phyloP scores from a whole-genome alignment of 92 coral and sea anemone species.

The Pocillopora grandis region DNA sequence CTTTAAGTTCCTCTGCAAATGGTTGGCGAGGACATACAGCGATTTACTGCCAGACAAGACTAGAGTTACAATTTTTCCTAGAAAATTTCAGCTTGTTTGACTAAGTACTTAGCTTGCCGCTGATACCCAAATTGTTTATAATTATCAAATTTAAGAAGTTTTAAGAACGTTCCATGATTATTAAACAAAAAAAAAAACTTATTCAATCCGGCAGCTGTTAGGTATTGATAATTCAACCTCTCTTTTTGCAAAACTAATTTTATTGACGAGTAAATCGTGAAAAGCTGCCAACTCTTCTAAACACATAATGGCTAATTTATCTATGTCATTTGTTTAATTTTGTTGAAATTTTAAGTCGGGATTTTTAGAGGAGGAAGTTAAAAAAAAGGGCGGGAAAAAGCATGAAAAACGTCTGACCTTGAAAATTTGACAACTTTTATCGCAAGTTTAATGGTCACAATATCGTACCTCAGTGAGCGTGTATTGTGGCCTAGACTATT shows the following conservation, averaged over 20 bases:
- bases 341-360: not conserved
- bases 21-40: conserved; percentile 13
- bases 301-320: not conserved
- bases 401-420: not conserved
- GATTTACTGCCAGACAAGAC: not conserved
- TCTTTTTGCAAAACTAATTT: conserved; percentile 38
- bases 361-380: not conserved
- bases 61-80: not conserved
- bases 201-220: conserved; percentile 31
- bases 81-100: too few species aligned
- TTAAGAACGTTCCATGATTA: conserved; percentile 24
- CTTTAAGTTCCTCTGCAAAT: conserved; percentile 15
- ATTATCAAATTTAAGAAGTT: conserved; percentile 32
- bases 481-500: conserved; percentile 16
- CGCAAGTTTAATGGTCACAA: conserved; percentile 11
- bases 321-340: not conserved
- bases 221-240: conserved; percentile 5
- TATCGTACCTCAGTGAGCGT: conserved; percentile 8
- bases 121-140: conserved; percentile 17
- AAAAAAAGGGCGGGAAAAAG: not conserved
- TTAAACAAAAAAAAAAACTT: conserved; percentile 12
- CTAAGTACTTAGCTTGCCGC: not conserved
- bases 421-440: not conserved
- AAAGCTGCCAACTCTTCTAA: conserved; percentile 19
- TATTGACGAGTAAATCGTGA: conserved; percentile 23